These are phyloP conservation scores for Machaerirhynchus nigripectus DNA, from an alignment of 2,113 vertebrate genomes.

Conservation along the genomic window DNA sequence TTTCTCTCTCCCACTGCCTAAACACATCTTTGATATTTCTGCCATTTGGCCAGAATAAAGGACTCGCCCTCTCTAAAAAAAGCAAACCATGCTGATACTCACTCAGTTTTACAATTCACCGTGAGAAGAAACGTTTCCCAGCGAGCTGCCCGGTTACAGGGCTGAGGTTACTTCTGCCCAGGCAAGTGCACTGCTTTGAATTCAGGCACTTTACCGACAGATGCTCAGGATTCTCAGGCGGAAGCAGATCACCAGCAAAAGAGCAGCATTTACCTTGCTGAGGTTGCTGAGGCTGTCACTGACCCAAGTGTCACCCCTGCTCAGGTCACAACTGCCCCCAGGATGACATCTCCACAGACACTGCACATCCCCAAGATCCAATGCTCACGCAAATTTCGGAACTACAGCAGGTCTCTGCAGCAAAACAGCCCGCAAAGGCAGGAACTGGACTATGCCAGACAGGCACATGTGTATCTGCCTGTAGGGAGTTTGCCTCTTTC, in stretches of 20 bases:
- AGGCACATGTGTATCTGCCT: neutral
- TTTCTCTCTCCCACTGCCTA: neutral
- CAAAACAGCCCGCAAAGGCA: neutral
- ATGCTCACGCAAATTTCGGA: neutral
- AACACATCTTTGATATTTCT: neutral
- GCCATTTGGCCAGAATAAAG: neutral
- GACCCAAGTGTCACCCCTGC: rapidly evolving
- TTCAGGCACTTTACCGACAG: rapidly evolving
- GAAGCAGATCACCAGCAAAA: neutral
- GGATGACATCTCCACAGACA: neutral
- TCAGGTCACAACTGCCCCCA: neutral
- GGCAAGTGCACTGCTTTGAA: neutral
- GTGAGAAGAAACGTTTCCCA: neutral
- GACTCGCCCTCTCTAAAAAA: neutral
- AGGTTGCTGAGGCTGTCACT: neutral
- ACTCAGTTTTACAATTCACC: neutral
- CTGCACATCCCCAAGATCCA: neutral
- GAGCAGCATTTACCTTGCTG: neutral
- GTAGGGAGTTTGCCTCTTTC: neutral
- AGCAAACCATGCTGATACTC: neutral
- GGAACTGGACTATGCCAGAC: neutral
- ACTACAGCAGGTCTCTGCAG: neutral
- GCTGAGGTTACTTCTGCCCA: neutral
- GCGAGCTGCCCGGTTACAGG: rapidly evolving
- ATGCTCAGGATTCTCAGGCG: neutral